phyloP scores from a whole-genome alignment of 1,140 invertebrate species.

The Rhynchophorus ferrugineus region DNA sequence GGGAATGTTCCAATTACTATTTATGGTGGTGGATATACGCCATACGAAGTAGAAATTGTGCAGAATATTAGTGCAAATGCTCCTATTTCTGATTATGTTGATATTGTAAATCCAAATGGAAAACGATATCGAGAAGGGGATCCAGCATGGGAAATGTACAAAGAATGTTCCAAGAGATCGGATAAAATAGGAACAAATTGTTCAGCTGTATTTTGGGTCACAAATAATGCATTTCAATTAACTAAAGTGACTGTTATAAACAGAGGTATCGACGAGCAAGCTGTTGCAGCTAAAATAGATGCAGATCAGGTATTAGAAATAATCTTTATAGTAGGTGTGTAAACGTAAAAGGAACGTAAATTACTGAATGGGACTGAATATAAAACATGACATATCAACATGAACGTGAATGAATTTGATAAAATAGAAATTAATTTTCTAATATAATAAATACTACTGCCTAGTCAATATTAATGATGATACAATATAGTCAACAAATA shows the following conservation, averaged over 20 bases:
- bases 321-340: too few species aligned
- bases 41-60: slow-evolving; percentile 5
- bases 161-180: neutral
- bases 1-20: slow-evolving; percentile 2
- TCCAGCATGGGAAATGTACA: slow-evolving; percentile 8
- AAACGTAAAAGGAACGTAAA: too few species aligned
- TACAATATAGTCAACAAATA: too few species aligned
- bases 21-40: neutral
- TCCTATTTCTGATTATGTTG: neutral
- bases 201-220: slow-evolving; percentile 2
- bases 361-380: too few species aligned
- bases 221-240: slow-evolving; percentile 2
- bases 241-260: neutral
- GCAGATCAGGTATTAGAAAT: slow-evolving; percentile 9
- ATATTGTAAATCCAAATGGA: neutral
- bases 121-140: slow-evolving; percentile 1
- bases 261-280: slow-evolving; percentile 5
- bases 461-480: too few species aligned
- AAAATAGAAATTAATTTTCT: too few species aligned
- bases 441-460: too few species aligned
- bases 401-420: too few species aligned
- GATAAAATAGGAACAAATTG: slow-evolving; percentile 2
- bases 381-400: too few species aligned
- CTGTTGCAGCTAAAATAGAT: slow-evolving; percentile 2
- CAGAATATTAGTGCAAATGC: slow-evolving; percentile 2